Evolutionary conservation across 2,113 vertebrate species (phyloP).

Genomic region (Riparia riparia): DNA sequence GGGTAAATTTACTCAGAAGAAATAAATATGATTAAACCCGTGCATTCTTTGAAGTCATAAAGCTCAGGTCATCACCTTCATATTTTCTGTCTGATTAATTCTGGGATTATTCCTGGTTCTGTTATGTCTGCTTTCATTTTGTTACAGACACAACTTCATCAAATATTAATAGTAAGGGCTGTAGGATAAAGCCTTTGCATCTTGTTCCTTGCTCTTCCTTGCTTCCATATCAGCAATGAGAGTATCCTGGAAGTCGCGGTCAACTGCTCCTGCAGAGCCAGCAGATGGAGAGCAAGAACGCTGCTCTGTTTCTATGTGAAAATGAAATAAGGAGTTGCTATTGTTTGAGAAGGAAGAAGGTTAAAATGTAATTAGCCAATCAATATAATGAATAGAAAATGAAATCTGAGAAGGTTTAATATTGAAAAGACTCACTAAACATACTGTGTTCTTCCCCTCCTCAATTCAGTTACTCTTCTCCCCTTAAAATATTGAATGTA

Average conservation of each 20-base stretch:
- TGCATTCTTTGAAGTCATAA: neutral
- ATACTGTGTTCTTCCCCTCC: neutral
- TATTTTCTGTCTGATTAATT: constrained; percentile 10
- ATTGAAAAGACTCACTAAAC: neutral
- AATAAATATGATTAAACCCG: neutral
- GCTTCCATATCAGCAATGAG: neutral
- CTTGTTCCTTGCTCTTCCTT: neutral
- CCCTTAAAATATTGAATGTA: neutral
- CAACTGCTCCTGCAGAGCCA: constrained; percentile 19
- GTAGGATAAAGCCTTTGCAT: neutral
- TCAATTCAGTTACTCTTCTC: neutral
- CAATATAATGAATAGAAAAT: neutral
- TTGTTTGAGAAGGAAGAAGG: neutral
- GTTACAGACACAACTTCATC: constrained; percentile 28
- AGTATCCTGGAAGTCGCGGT: neutral
- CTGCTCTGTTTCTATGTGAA: neutral
- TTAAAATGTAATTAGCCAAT: neutral
- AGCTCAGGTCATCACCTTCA: neutral
- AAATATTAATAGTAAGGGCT: constrained; percentile 28
- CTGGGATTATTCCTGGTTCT: constrained; percentile 1
- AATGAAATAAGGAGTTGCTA: neutral
- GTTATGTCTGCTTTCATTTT: constrained; percentile 15
- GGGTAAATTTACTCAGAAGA: constrained; percentile 11
- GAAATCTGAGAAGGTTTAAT: neutral
- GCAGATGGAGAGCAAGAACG: constrained; percentile 33